Base-by-base conservation (phyloP, 2,797 vertebrate species). In the Pampus argenteus region DNA sequence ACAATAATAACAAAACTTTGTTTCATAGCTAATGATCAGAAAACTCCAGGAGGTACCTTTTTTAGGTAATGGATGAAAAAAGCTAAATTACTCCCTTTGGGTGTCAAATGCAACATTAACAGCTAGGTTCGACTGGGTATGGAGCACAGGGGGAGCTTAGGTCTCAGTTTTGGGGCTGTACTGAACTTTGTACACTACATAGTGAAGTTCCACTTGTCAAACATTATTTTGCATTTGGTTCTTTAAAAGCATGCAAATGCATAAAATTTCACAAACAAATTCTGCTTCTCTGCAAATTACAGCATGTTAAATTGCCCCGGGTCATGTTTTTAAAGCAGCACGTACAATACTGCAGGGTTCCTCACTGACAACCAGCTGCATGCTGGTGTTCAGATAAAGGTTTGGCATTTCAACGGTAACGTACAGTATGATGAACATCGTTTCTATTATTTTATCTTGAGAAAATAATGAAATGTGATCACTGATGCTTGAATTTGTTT, bases 401-500 rank as follows among this genome's bases (percentile, higher is more conserved):
- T 55, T 40, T 67, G 23, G 28, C 26, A 60, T 65, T 55, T 71
- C 17, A 57, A 25, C 17, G 23, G 28, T 45, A 49, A 62, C 54
- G 40, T 13, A 51, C 40, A 44, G 9, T 18, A 15, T 40, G 17
- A 56, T 28, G 4, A 47, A 45, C 6, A 49, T 29, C 40, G 45
- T 55, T 52, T 28, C 5, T 50, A 56, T 58, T 55, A 36, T 59
- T 74, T 69, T 20, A 62, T 49, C 50, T 52, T 42, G n/a, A 42
- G 44, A 36, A 62, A 55, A 71, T 80, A 71, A 76, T 42, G 15
- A 42, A 42, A 79, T 63, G 2, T 47, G 50, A 78, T 73, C 48
- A 63, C 47, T 51, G 47, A 57, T 64, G 61, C 69, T 58, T 69
- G 47, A 85, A 79, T 79, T 57, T 45, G 47, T 66, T 71, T 79